Conservation (phyloP, 2,797 vertebrate genomes). For the Clarias fuscus region DNA sequence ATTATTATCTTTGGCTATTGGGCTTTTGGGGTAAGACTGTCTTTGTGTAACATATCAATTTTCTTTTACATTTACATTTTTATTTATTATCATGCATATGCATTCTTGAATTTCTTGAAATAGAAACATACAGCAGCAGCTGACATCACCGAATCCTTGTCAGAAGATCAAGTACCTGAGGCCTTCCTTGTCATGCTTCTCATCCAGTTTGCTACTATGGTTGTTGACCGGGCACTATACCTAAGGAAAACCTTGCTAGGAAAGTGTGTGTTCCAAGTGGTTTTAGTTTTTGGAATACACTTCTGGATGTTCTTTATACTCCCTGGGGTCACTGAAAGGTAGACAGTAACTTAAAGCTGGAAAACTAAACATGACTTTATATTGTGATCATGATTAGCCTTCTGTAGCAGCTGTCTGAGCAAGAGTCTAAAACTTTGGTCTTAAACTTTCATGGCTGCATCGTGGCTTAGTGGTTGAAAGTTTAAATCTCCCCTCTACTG, state of each 20-base stretch:
- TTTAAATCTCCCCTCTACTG: too few relatives aligned
- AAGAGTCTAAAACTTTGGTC: neutral
- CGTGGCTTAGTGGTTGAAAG: too few relatives aligned
- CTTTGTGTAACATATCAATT: neutral
- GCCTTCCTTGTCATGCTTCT: slow-evolving; percentile 81
- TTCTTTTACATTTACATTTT: neutral
- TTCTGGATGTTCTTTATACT: slow-evolving; percentile 85
- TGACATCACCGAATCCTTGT: slow-evolving; percentile 77
- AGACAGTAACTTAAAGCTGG: neutral
- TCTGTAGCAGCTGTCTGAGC: neutral
- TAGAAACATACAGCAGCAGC: slow-evolving; percentile 75
- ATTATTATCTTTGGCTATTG: slow-evolving; percentile 78
- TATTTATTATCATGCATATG: neutral
- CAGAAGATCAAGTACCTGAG: slow-evolving; percentile 80
- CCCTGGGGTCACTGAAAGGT: slow-evolving; percentile 80
- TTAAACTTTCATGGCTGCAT: neutral
- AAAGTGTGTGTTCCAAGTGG: slow-evolving; percentile 80
- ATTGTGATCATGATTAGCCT: neutral
- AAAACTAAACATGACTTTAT: neutral
- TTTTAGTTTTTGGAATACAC: slow-evolving; percentile 79
- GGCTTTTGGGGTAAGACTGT: slow-evolving; percentile 77
- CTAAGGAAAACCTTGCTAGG: slow-evolving; percentile 78
- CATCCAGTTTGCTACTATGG: slow-evolving; percentile 80
- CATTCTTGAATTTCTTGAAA: neutral
- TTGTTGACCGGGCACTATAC: slow-evolving; percentile 78